A percentile compares a stretch with the other conserved stretches of the same genome.
These are phyloP conservation scores for Theonella swinhoei DNA, from an alignment of 37 sponge, comb jelly and placozoan genomes.

Conservation along the genomic window DNA sequence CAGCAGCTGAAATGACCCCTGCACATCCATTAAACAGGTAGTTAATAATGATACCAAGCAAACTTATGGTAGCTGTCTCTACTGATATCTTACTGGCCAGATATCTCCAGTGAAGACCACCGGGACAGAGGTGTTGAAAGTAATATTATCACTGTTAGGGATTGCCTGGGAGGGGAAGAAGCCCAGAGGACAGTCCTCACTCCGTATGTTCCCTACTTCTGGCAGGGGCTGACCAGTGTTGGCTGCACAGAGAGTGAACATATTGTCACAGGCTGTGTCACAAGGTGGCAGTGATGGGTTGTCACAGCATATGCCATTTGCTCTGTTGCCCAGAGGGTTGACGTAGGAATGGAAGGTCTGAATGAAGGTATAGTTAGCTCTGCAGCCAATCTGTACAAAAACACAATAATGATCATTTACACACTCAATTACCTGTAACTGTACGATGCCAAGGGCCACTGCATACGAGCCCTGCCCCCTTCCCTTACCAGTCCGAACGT, in stretches of 20 bases:
- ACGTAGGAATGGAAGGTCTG: neutral
- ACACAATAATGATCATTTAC: neutral
- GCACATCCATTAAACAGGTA: neutral
- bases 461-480: too few species aligned
- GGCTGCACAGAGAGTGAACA: conserved; percentile 18
- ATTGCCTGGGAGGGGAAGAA: neutral
- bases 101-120: conserved; percentile 15
- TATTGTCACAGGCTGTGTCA: conserved; percentile 13
- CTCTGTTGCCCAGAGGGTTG: neutral
- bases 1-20: conserved; percentile 33
- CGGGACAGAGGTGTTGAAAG: neutral
- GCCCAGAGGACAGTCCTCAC: conserved; percentile 19
- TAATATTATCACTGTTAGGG: neutral
- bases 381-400: neutral
- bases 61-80: too few species aligned
- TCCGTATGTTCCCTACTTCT: neutral
- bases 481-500: too few species aligned
- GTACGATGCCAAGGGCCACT: too few species aligned
- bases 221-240: neutral
- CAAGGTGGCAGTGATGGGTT: neutral
- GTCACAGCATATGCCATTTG: conserved; percentile 8
- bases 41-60: too few species aligned
- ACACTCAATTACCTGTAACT: too few species aligned
- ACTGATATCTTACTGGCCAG: conserved; percentile 29
- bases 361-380: neutral